Evolutionary conservation across 2,113 vertebrate species (phyloP), one percentile per base, ranked within the genome.

Genomic region (Tetrax tetrax): DNA sequence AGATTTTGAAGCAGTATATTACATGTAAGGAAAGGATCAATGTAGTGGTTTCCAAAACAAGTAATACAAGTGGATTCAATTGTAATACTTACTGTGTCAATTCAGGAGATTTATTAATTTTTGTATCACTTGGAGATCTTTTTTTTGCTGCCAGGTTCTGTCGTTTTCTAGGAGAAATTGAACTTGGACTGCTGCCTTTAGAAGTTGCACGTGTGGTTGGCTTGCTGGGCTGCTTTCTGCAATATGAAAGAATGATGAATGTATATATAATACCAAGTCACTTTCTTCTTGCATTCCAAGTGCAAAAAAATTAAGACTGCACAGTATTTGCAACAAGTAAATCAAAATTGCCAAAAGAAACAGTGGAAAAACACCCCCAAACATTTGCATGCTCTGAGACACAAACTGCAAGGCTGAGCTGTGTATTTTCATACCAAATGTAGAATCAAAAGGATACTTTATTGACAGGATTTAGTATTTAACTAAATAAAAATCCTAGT

Each of bases 201-300:
- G 97, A 97, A 76, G 98, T 48, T 35, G 98, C 98, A 86, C 97
- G 93, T 79, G 98, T 98, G 53, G 98, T 97, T 83, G 98, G 98
- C 92, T 98, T 98, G 91, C 97, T 98, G 45, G 94, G 93, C 74
- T 98, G 97, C 96, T 98, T 98, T 95, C 98, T 98, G 97, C 90
- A 96, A 97, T 12, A 92, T 47, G 68, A 37, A 93, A 89, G 31
- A 84, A 75, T 71, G 21, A 93, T 64, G 53, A 87, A 86, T 84
- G 53, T 64, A 70, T 63, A 76, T 33, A 29, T 43, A 90, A 79
- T 31, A 87, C 45, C 22, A 78, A 90, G 60, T 60, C 48, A 71
- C 51, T 88, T 92, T 89, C 56, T 84, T 71, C 76, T 87, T 86
- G 56, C 35, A 75, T 68, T 89, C 56, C 33, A 84, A 92, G 45